Evolutionary conservation across 2,797 vertebrate species (phyloP).

Genomic region (Gobio occitaniae): DNA sequence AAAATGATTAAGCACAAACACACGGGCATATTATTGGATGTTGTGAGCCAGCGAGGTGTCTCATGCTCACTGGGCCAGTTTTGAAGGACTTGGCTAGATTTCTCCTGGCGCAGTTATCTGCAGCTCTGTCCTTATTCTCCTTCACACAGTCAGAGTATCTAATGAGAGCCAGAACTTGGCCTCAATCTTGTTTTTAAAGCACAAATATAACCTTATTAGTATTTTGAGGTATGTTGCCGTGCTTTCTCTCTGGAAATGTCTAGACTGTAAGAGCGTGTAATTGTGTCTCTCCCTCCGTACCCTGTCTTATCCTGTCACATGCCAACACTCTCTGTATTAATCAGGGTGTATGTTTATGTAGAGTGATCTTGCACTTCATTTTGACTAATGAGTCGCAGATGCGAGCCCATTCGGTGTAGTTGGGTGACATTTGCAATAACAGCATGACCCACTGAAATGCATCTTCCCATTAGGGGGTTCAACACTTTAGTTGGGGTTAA

Average conservation of each 20-base stretch:
- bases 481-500: background rate
- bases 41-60: slow-evolving; percentile 35
- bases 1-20: slow-evolving; percentile 36
- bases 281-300: slow-evolving; percentile 16
- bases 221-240: slow-evolving; percentile 8
- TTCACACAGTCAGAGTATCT: slow-evolving; percentile 44
- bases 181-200: slow-evolving; percentile 46
- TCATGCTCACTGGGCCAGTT: slow-evolving; percentile 20
- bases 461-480: background rate
- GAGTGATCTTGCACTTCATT: slow-evolving; percentile 40
- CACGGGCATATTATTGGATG: slow-evolving; percentile 33
- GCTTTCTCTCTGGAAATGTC: slow-evolving; percentile 26
- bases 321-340: slow-evolving; percentile 12
- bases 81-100: slow-evolving; percentile 47
- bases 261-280: slow-evolving; percentile 27
- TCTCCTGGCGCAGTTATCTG: slow-evolving; percentile 27
- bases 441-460: slow-evolving; percentile 3
- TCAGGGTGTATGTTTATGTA: slow-evolving; percentile 33
- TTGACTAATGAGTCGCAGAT: slow-evolving; percentile 55
- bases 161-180: slow-evolving; percentile 48
- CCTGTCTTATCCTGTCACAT: slow-evolving; percentile 32
- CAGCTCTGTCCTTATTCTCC: slow-evolving; percentile 44
- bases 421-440: slow-evolving; percentile 39
- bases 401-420: slow-evolving; percentile 46
- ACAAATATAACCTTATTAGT: slow-evolving; percentile 48